phyloP scores from a whole-genome alignment of 1,140 invertebrate genomes.

The Venustaconcha ellipsiformis region DNA sequence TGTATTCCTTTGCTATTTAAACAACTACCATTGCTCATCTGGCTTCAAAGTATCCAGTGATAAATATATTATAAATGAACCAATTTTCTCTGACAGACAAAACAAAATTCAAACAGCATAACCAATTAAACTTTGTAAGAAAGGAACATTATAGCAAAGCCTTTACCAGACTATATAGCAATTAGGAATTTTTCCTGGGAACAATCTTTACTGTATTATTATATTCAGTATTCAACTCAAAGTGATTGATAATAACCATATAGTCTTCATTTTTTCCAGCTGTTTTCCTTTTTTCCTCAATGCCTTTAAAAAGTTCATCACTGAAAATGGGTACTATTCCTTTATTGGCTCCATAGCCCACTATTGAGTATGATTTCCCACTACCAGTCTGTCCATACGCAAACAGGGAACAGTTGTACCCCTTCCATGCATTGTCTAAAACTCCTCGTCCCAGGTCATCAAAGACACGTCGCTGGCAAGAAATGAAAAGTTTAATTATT shows the following conservation, averaged over 20 bases:
- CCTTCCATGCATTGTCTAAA: constrained; percentile 75
- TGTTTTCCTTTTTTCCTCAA: constrained; percentile 62
- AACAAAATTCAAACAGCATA: too few species aligned
- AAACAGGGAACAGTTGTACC: constrained; percentile 76
- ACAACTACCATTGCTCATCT: too few species aligned
- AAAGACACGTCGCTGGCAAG: constrained; percentile 72
- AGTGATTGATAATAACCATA: constrained; percentile 46
- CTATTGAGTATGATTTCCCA: constrained; percentile 77
- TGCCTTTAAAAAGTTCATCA: constrained; percentile 80
- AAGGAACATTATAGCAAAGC: too few species aligned
- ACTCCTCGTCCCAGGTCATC: constrained; percentile 74
- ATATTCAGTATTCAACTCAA: background rate
- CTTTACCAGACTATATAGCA: too few species aligned
- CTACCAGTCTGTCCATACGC: constrained; percentile 77
- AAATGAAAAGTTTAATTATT: constrained; percentile 1
- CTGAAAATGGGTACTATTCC: constrained; percentile 87
- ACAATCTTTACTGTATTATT: too few species aligned
- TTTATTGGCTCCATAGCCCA: constrained; percentile 78
- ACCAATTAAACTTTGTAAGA: too few species aligned
- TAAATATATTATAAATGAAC: too few species aligned
- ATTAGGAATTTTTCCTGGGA: too few species aligned
- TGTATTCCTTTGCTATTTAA: too few species aligned
- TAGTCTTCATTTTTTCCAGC: constrained; percentile 63
- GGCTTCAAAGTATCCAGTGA: too few species aligned
- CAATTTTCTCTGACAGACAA: too few species aligned